A percentile compares a stretch with the other conserved stretches of the same genome.
Evolutionary conservation across 2,113 vertebrate species (phyloP).

Genomic region (Misgurnus anguillicaudatus): DNA sequence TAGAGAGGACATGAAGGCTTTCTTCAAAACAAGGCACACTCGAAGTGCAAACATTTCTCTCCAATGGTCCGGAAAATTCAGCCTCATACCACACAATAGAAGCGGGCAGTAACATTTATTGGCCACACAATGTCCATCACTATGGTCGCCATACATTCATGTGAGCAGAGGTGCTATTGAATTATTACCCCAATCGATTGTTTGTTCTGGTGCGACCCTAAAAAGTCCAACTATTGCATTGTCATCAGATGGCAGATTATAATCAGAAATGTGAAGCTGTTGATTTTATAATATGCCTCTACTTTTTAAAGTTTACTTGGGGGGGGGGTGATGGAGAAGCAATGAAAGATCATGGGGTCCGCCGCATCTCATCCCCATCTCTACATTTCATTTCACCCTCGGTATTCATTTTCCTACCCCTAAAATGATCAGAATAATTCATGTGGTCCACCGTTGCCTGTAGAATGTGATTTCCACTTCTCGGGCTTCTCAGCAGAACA

Average conservation of each 20-base stretch:
- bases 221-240: constrained; percentile 15
- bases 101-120: constrained; percentile 35
- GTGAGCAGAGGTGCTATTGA: constrained; percentile 3
- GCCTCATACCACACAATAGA: constrained; percentile 17
- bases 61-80: constrained; percentile 33
- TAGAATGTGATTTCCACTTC: constrained; percentile 52
- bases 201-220: neutral
- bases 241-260: constrained; percentile 47
- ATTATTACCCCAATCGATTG: constrained; percentile 31
- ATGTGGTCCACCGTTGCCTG: constrained; percentile 41
- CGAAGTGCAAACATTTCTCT: constrained; percentile 45
- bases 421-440: constrained; percentile 55
- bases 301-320: constrained; percentile 45
- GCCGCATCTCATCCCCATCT: constrained; percentile 14
- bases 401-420: constrained; percentile 24
- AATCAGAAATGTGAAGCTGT: constrained; percentile 34
- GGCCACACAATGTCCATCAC: neutral
- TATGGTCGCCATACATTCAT: neutral
- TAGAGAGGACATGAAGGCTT: constrained; percentile 29
- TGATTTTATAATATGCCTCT: constrained; percentile 42
- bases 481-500: constrained; percentile 59
- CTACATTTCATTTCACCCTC: constrained; percentile 52
- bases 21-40: constrained; percentile 40
- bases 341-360: constrained; percentile 50
- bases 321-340: neutral